phyloP scores from a whole-genome alignment of 2,113 vertebrate species.

The Pluvianellus socialis region DNA sequence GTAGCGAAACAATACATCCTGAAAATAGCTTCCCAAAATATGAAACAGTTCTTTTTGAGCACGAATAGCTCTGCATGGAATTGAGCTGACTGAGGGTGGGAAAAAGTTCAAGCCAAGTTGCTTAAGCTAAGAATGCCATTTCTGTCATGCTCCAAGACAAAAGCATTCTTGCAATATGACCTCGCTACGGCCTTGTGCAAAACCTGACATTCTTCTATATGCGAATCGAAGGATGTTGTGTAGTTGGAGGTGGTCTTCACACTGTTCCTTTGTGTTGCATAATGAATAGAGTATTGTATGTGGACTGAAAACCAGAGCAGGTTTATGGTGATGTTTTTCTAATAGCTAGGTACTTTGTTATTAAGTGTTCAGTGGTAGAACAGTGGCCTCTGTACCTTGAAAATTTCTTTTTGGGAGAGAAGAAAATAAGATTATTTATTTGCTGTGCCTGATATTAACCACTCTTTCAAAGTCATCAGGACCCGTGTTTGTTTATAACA shows the following conservation, averaged over 20 bases:
- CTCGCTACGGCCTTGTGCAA: not conserved
- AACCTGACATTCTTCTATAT: fast-evolving
- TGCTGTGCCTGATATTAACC: not conserved
- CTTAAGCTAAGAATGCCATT: not conserved
- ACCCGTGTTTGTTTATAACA: not conserved
- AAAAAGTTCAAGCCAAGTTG: not conserved
- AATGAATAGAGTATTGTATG: not conserved
- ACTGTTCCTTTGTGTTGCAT: not conserved
- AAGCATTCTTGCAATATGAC: not conserved
- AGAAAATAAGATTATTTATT: not conserved
- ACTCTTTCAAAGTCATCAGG: not conserved
- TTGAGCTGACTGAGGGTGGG: not conserved
- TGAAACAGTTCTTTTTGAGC: not conserved
- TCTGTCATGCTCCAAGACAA: not conserved
- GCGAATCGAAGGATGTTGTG: not conserved
- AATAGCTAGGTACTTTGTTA: not conserved
- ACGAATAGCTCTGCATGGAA: not conserved
- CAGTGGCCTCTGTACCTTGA: not conserved
- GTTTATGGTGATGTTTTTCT: not conserved
- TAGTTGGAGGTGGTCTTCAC: not conserved
- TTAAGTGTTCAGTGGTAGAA: not conserved
- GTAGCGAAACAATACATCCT: not conserved
- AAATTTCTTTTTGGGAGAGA: not conserved
- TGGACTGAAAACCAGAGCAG: not conserved
- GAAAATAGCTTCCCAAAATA: not conserved